Evolutionary conservation across 2,797 vertebrate genomes (phyloP), one percentile per base, ranked within the genome.

Genomic region (Megaceryle alcyon): DNA sequence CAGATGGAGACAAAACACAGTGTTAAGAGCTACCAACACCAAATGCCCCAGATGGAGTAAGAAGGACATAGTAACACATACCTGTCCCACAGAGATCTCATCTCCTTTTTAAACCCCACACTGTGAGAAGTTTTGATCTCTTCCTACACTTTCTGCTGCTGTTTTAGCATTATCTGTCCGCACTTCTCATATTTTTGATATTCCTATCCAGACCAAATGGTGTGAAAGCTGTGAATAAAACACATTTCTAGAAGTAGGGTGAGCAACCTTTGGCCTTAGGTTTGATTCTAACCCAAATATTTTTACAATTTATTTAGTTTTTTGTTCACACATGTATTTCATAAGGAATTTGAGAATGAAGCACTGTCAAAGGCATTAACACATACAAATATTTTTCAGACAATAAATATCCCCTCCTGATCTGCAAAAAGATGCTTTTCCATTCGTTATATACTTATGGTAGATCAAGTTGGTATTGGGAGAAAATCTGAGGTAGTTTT

Each of bases 301-400:
- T 81, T 71, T 68, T 49, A 60, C 53, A 91, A 48, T 56, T 64
- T 5, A 64, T 44, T 90, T 81, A 9, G 14, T 39, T 92, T 75
- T 71, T 33, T 79, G 31, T 84, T 94, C 75, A 86, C 53, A 78
- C 39, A 56, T 54, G 26, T 63, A 66, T 60, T 69, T 73, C 69
- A 8, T 63, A 81, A 95, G 73, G 66, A 88, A 81, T 60, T 51
- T 53, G 81, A 90, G 83, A 90, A 83, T 51, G 48, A 94, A 92
- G 21, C 12, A 56, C 53, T 88, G 39, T 65, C 81, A 81, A 88
- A 90, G 61, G 57, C 73, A 94, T 75, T 92, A 92, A 75, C 16
- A 66, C 43, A 68, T 20, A 63, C 70, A 88, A 39, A 14, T 18
- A 33, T 75, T 78, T 83, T 95, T 88, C 65, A 84, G 49, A n/a